Evolutionary conservation across 2,113 vertebrate genomes (phyloP).

Genomic region (Thinocorus orbignyianus): DNA sequence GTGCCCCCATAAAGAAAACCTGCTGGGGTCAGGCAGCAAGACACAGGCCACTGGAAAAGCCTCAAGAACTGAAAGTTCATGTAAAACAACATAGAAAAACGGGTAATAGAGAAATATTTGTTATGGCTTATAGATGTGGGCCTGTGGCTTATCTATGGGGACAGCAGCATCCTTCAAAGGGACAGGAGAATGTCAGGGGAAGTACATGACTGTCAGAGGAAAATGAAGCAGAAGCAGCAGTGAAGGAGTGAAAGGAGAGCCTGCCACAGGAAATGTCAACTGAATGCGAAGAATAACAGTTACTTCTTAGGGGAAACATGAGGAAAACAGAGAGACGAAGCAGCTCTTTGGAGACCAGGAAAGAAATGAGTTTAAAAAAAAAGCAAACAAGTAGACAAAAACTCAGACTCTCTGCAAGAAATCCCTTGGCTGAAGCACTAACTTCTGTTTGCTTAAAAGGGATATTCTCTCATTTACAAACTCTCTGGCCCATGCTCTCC

Average conservation of each 20-base stretch:
- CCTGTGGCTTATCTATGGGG: neutral
- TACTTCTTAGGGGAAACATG: neutral
- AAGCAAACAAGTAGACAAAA: neutral
- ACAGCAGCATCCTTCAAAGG: neutral
- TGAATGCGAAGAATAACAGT: neutral
- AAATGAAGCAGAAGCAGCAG: neutral
- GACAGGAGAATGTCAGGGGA: neutral
- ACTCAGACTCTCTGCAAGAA: neutral
- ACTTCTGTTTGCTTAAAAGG: neutral
- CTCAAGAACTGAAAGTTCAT: neutral
- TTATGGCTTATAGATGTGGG: neutral
- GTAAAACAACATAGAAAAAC: neutral
- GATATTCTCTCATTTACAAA: neutral
- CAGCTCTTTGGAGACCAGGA: neutral
- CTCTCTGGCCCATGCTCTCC: neutral
- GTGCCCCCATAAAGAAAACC: neutral
- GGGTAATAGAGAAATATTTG: neutral
- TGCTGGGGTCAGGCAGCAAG: neutral
- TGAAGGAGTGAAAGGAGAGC: neutral
- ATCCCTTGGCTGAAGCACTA: neutral
- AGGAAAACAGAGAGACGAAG: neutral
- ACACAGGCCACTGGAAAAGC: neutral
- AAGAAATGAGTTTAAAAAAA: neutral
- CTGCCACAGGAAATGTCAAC: neutral
- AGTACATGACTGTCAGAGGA: neutral